These are phyloP conservation scores for Pleuronectes platessa DNA, from an alignment of 2,113 vertebrate genomes.

Conservation along the genomic window DNA sequence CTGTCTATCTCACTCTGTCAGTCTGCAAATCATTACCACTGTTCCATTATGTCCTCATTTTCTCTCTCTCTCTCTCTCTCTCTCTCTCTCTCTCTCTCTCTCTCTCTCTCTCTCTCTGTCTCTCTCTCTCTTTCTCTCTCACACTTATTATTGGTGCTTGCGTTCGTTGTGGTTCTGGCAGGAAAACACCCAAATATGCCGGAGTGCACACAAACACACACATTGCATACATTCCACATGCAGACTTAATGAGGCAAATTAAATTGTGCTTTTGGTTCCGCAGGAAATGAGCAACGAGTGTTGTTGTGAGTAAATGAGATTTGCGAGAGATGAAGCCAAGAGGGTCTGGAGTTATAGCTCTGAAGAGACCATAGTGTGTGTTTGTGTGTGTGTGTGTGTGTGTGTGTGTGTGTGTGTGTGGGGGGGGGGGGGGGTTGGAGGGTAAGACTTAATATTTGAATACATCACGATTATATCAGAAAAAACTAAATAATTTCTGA, in stretches of 20 bases:
- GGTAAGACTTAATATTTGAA: no score
- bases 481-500: no score
- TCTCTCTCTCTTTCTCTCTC: not conserved
- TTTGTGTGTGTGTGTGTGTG: no score
- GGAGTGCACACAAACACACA: conserved; percentile 12
- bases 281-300: conserved; percentile 51
- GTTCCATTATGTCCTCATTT: not conserved
- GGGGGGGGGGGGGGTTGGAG: no score
- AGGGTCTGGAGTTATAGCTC: not conserved
- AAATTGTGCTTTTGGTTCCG: conserved; percentile 37
- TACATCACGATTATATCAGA: no score
- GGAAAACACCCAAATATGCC: conserved; percentile 17
- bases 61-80: not conserved
- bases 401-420: no score
- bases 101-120: not conserved
- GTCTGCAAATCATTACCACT: not conserved
- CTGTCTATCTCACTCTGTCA: not conserved
- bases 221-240: conserved; percentile 45
- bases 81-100: not conserved
- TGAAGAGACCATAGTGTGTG: not conserved
- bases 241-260: conserved; percentile 47
- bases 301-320: conserved; percentile 10
- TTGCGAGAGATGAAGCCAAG: not conserved
- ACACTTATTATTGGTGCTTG: conserved; percentile 12
- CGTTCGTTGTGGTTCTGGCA: conserved; percentile 33